Percentiles rank a stretch among this genome's conserved stretches.
Conservation (phyloP, 2,113 vertebrate species). For the Diadophis punctatus region DNA sequence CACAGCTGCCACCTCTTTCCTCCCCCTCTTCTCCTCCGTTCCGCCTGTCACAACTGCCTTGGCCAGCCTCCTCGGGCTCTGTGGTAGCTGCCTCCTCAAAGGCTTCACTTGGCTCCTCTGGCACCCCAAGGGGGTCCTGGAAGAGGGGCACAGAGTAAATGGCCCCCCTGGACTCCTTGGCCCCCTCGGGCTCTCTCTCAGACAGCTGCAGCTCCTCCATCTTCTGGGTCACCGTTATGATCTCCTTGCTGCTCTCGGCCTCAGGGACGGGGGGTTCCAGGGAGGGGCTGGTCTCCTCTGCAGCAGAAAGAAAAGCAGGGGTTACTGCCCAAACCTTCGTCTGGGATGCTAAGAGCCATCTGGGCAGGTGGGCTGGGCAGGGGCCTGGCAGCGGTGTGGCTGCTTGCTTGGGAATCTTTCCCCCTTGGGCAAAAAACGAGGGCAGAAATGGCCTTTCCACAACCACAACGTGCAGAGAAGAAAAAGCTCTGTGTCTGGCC, state of each 20-base stretch:
- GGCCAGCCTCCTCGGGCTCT: conserved; percentile 26
- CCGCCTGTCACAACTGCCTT: conserved; percentile 8
- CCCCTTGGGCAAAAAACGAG: no score
- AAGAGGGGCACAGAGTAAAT: conserved; percentile 73
- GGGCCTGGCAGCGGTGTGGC: neutral
- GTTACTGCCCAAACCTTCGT: conserved; percentile 37
- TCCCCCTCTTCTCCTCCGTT: conserved; percentile 26
- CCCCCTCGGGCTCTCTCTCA: conserved; percentile 44
- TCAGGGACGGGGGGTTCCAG: conserved; percentile 69
- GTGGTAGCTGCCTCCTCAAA: conserved; percentile 43
- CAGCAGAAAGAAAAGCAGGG: conserved; percentile 61
- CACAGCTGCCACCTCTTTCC: neutral
- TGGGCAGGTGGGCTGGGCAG: neutral
- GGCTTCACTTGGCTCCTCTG: conserved; percentile 54
- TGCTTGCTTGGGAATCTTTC: neutral
- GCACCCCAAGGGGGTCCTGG: conserved; percentile 45
- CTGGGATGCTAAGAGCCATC: fast-evolving
- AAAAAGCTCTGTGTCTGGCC: neutral
- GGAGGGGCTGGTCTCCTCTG: conserved; percentile 63
- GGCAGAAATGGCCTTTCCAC: no score
- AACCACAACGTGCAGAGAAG: neutral
- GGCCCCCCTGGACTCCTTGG: conserved; percentile 76
- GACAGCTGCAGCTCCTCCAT: conserved; percentile 71
- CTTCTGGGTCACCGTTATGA: conserved; percentile 76
- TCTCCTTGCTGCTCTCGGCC: conserved; percentile 68